phyloP scores from a whole-genome alignment of 2,888 invertebrate genomes.

The Harmothoe impar region DNA sequence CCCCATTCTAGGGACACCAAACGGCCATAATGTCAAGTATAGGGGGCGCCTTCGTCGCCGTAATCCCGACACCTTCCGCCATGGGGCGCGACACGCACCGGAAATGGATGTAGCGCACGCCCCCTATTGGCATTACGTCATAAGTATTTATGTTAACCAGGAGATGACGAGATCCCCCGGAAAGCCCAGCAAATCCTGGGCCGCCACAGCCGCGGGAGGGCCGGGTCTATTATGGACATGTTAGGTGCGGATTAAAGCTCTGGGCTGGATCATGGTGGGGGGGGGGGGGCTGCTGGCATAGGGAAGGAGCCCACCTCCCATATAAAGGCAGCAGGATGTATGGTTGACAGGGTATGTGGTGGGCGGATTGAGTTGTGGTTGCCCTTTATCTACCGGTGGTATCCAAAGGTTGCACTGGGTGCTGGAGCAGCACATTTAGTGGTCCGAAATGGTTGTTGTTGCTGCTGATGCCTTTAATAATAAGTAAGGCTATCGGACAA shows the following conservation, averaged over 20 bases:
- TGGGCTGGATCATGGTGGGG: background rate
- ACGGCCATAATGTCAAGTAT: slow-evolving; percentile 16
- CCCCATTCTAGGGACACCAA: background rate
- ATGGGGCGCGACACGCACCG: background rate
- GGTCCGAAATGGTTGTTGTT: no score
- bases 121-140: slow-evolving; percentile 56
- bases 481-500: no score
- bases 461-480: no score
- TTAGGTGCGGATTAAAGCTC: slow-evolving; percentile 18
- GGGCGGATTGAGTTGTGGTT: background rate
- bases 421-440: no score
- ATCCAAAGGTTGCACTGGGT: no score
- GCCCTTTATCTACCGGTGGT: no score
- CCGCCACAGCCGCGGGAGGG: background rate
- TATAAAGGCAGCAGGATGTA: no score
- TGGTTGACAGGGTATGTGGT: background rate
- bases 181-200: background rate
- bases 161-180: background rate
- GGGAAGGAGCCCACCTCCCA: no score
- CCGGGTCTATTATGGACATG: slow-evolving; percentile 48
- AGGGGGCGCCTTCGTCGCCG: background rate
- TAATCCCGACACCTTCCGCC: slow-evolving; percentile 48
- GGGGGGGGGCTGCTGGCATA: background rate
- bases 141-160: slow-evolving; percentile 44
- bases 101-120: slow-evolving; percentile 28